Base-by-base conservation (phyloP, 1,140 invertebrate species). In the Chrysoperla carnea region DNA sequence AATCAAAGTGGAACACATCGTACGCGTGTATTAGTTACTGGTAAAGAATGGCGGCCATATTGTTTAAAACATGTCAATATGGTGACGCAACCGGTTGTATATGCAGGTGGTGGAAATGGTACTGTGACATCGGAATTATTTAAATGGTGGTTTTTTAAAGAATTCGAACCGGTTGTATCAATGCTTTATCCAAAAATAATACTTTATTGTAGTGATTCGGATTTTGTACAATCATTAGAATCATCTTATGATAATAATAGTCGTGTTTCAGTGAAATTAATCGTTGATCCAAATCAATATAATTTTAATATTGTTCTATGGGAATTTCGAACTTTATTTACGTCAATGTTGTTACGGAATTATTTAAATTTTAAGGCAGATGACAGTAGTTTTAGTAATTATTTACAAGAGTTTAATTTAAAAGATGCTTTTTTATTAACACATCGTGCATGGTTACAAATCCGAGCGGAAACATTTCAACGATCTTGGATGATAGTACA, bases 71-170 rank as follows among this genome's bases (percentile, higher is more conserved):
- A 56, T 29, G 67, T 70, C n/a, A 69, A 71, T 50, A 69, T 69
- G 66, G 40, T 69, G 5, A 69, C 58, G 29, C 68, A 70, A 39
- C 68, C 69, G 6, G 67, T 70, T 1, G 60, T 70, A 6, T 70
- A 70, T 44, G 69, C 67, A 0, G 66, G 67, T 1, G 69, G 68
- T 4, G 67, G 68, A 8, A 60, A 61, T 6, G 67, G 65, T 6
- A 52, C 53, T 1, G 50, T 67, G 0, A 69, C 67, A 0, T 53
- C 62, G 0, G 65, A 69, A 42, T 53, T 71, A 1, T 69, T 70
- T 29, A 54, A 62, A 6, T 69, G 68, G 68, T 70, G 68, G 67
- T 69, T 70, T 36, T 64, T 63, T 17, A 55, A 57, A 4, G 67
- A 70, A 43, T 69, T 71, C 44, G 64, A 61, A 0, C 61, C 65